Base-by-base conservation (phyloP, 2,888 invertebrate species). In the Rhagonycha fulva region DNA sequence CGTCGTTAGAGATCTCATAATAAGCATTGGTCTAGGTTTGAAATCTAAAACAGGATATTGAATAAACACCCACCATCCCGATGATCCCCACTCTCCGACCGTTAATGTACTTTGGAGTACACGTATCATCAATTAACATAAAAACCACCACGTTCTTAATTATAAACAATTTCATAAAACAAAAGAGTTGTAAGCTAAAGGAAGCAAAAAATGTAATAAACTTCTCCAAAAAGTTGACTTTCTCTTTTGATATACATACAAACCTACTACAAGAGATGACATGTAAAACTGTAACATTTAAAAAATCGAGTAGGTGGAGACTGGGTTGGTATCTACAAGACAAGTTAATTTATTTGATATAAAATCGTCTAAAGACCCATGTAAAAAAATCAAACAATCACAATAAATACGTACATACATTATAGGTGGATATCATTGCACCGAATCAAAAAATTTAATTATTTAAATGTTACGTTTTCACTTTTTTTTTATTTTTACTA, bases 241-340 rank as follows among this genome's bases (percentile, higher is more conserved):
- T 73, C 73, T 62, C 73, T 72, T 72, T 68, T 72, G 61, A 26
- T 72, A n/a, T 26, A 72, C 11, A n/a, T n/a, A n/a, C n/a, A n/a
- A n/a, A n/a, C n/a, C n/a, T n/a, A n/a, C n/a, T n/a, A n/a, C 26
- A 26, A 12, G 61, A 62, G 62, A 63, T 66, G 47, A 61, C 11
- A 28, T 23, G 12, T 12, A 10, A 12, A 63, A 12, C 14, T 19
- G 14, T 62, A 19, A 14, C 19, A 24, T 24, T 14, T 63, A 24
- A 24, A 63, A 24, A 12, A 63, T 24, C 11, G 19, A 23, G 19
- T 23, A 63, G 12, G 11, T 4, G 63, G 5, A 11, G 24, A 12
- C 19, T 12, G n/a, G 12, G n/a, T 23, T 23, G 23, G 23, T 3
- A 19, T 19, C 19, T 19, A 19, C 2, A 19, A 19, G 19, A 19